Conservation (phyloP, 1,140 invertebrate species). For the Aphaenogaster floridana region DNA sequence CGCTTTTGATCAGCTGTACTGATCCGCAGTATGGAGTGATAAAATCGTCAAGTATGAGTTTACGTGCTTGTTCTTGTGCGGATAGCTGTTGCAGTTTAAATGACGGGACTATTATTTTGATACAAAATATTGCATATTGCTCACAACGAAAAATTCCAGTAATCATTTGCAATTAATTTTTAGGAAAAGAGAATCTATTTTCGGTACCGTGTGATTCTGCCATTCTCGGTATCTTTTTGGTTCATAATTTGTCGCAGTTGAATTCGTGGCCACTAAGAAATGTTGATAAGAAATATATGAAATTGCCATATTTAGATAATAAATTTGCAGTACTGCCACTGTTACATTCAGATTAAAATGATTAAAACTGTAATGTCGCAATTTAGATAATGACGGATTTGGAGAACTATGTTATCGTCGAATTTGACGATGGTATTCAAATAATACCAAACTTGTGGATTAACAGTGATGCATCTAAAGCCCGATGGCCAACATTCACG, state of each 20-base stretch:
- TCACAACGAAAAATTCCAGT: not conserved
- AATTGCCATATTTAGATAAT: not conserved
- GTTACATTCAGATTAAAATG: not conserved
- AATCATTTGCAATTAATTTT: not conserved
- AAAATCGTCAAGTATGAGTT: not conserved
- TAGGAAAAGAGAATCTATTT: not conserved
- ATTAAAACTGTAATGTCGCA: not conserved
- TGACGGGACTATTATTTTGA: not conserved
- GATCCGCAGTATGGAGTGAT: not conserved
- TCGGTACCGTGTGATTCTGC: not conserved
- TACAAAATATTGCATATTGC: constrained; percentile 11
- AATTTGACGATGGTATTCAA: not conserved
- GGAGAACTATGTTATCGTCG: not conserved
- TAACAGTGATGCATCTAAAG: not conserved
- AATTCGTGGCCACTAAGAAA: not conserved
- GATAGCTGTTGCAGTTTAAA: constrained; percentile 3
- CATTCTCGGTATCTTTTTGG: not conserved
- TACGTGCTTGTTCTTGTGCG: not conserved
- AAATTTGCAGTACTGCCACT: not conserved
- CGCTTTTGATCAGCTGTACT: not conserved
- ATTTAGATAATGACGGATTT: constrained; percentile 1
- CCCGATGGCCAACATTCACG: not conserved
- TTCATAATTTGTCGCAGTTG: not conserved
- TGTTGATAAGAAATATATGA: not conserved
- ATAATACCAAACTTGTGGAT: not conserved